phyloP scores from a whole-genome alignment of 2,797 vertebrate genomes.

The Lemur catta region DNA sequence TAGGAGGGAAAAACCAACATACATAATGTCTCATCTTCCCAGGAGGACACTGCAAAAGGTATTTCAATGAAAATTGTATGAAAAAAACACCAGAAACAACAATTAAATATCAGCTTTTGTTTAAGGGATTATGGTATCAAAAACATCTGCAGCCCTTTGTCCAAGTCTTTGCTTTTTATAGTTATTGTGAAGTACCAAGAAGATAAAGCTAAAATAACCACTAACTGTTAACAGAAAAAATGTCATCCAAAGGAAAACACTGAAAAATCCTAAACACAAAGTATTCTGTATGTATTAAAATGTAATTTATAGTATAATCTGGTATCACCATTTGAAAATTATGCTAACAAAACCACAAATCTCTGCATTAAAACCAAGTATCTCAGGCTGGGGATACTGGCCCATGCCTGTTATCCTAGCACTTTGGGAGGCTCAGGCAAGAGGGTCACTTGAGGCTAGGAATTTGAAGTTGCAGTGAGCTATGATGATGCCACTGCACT shows the following conservation, averaged over 20 bases:
- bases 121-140: neutral
- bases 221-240: conserved; percentile 2
- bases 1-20: conserved; percentile 89
- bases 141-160: conserved; percentile 39
- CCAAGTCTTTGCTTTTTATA: conserved; percentile 31
- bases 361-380: conserved; percentile 37
- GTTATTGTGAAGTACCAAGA: neutral
- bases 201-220: conserved; percentile 40
- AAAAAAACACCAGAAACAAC: conserved; percentile 75
- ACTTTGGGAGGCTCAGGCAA: neutral
- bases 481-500: neutral
- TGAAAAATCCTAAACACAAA: conserved; percentile 38
- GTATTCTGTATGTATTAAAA: conserved; percentile 29
- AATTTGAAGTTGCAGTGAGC: neutral
- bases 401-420: neutral
- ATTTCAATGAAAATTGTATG: conserved; percentile 55
- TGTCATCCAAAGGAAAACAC: neutral
- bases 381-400: neutral
- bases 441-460: neutral
- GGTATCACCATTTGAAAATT: conserved; percentile 28
- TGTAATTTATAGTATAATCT: neutral
- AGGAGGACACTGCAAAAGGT: conserved; percentile 47
- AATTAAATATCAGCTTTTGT: conserved; percentile 81
- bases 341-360: conserved; percentile 38
- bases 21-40: conserved; percentile 93